Evolutionary conservation across 2,888 invertebrate species (phyloP), one percentile per base, ranked within the genome.

Genomic region (Philereme transversata): DNA sequence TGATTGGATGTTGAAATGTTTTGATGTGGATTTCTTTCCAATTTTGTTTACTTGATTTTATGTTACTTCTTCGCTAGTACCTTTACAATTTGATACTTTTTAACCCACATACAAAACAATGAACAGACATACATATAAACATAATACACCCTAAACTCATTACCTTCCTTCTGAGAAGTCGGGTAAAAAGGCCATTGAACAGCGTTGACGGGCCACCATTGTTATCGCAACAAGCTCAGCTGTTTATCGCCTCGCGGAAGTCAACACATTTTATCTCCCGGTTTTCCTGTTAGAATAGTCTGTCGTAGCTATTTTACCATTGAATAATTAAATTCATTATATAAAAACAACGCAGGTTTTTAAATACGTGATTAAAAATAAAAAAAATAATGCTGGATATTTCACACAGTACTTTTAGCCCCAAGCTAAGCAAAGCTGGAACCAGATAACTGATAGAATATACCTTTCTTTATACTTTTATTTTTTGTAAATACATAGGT

Each of bases 171-270:
- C 22, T 22, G 22, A 1, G 22, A 1, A 22, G 22, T 22, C 22
- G 22, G 22, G 22, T 22, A 22, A 22, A n/a, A 22, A 22, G 22
- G 22, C 22, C 22, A 22, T 22, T 22, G 22, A 22, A 43, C 44
- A 51, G 33, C 34, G 51, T 47, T 41, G 44, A 47, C 38, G 9
- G 35, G 40, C 40, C 41, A 34, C 55, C 51, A 7, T 38, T 50
- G 51, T 58, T 62, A 62, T 62, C 62, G 40, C 40, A 40, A 11
- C 57, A 8, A 52, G 51, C 69, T 74, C 82, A 81, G 80, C 80
- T 85, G 80, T 81, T 80, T 82, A 82, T 82, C 78, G 65, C 65
- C 45, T 54, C 64, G 57, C 77, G 83, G 83, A 84, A 79, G 78
- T 77, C 62, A 43, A 46, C 22, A 33, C 33, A 33, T 48, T 72